Evolutionary conservation across 1,140 invertebrate species (phyloP).

Genomic region (Orchestia grillus): DNA sequence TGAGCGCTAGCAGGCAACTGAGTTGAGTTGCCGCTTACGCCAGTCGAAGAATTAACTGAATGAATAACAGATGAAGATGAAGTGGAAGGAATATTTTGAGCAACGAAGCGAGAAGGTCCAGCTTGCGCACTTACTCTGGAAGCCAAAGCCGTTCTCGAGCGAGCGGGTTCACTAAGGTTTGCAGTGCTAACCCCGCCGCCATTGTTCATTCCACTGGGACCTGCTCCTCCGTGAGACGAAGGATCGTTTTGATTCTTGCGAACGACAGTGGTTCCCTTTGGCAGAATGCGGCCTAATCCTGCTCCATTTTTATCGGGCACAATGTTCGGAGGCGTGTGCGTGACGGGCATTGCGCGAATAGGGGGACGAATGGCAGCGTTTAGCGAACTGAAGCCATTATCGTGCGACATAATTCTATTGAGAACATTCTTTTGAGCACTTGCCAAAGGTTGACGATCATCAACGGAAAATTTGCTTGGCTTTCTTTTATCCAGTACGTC

Average conservation of each 20-base stretch:
- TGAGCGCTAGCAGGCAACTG: neutral
- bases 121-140: slow-evolving; percentile 49
- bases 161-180: neutral
- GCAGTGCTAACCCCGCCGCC: slow-evolving; percentile 58
- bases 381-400: slow-evolving; percentile 64
- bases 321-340: slow-evolving; percentile 66
- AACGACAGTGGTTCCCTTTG: slow-evolving; percentile 67
- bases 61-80: slow-evolving; percentile 36
- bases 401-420: slow-evolving; percentile 68
- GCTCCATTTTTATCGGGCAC: slow-evolving; percentile 65
- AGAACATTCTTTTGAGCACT: slow-evolving; percentile 68
- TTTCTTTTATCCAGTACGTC: slow-evolving; percentile 67
- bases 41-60: slow-evolving; percentile 6
- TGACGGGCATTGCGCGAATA: slow-evolving; percentile 67
- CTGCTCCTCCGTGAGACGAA: slow-evolving; percentile 57
- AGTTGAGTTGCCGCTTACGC: neutral
- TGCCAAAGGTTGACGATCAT: slow-evolving; percentile 60
- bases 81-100: slow-evolving; percentile 36
- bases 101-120: slow-evolving; percentile 38
- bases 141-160: slow-evolving; percentile 52
- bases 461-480: slow-evolving; percentile 63
- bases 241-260: slow-evolving; percentile 65
- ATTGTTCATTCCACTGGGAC: slow-evolving; percentile 67
- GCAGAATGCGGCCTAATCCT: slow-evolving; percentile 63
- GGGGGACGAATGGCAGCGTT: slow-evolving; percentile 63